These are phyloP conservation scores for Tribolium freemani DNA, from an alignment of 2,888 invertebrate species.

Conservation along the genomic window DNA sequence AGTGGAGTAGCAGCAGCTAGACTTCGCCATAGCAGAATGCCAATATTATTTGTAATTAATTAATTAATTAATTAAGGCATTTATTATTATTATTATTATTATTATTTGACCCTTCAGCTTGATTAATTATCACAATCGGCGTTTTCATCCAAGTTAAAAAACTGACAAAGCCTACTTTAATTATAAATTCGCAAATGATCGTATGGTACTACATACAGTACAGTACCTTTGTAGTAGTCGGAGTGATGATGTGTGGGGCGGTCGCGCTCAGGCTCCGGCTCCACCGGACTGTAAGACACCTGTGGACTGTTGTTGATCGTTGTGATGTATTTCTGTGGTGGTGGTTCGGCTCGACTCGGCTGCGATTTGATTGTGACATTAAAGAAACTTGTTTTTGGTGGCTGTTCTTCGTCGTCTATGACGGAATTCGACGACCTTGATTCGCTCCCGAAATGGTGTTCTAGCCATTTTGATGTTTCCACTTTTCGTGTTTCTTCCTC, in stretches of 20 bases:
- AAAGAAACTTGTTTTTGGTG: slow-evolving; percentile 81
- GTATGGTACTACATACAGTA: no score
- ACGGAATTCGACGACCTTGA: slow-evolving; percentile 77
- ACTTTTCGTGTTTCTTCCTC: slow-evolving; percentile 91
- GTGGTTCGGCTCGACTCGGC: slow-evolving; percentile 65
- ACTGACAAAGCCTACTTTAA: no score
- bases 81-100: no score
- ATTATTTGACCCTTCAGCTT: no score
- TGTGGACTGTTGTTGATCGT: slow-evolving; percentile 57
- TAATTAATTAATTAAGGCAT: no score
- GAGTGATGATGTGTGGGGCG: slow-evolving; percentile 62
- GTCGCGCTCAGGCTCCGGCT: slow-evolving; percentile 69
- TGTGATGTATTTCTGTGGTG: slow-evolving; percentile 55
- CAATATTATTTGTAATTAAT: no score
- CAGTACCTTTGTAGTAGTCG: slow-evolving; percentile 60
- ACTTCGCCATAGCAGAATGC: no score
- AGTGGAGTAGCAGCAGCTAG: no score
- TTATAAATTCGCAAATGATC: no score
- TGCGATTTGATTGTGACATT: slow-evolving; percentile 83
- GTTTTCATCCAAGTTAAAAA: no score
- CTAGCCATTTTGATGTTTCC: slow-evolving; percentile 92
- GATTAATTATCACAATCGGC: no score
- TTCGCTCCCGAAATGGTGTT: slow-evolving; percentile 91
- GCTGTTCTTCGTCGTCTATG: slow-evolving; percentile 73
- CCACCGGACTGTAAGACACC: slow-evolving; percentile 64